phyloP scores from a whole-genome alignment of 2,113 vertebrate genomes.

The Pomatostomus ruficeps region DNA sequence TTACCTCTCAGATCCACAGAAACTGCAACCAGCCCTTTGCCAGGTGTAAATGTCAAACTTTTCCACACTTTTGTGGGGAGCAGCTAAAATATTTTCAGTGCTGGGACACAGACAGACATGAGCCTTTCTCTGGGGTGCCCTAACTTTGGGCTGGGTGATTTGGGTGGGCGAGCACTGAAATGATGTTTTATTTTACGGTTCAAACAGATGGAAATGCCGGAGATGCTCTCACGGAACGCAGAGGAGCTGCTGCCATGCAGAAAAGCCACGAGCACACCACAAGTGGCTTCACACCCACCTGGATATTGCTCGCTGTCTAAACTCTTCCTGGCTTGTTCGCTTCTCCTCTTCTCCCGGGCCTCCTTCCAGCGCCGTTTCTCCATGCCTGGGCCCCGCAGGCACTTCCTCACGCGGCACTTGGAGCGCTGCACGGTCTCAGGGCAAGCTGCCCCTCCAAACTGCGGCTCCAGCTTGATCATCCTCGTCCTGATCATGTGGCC shows the following conservation, averaged over 20 bases:
- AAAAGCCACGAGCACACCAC: fast-evolving
- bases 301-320: constrained; percentile 78
- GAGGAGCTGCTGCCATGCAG: background rate
- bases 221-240: background rate
- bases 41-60: background rate
- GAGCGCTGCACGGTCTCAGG: constrained; percentile 89
- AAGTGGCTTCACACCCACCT: constrained; percentile 67
- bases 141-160: background rate
- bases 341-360: constrained; percentile 86
- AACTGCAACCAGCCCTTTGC: background rate
- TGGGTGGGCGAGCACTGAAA: background rate
- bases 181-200: background rate
- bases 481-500: constrained; percentile 93
- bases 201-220: background rate
- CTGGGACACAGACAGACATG: background rate
- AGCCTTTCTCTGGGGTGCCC: background rate
- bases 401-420: constrained; percentile 92
- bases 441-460: constrained; percentile 90
- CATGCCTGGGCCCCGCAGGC: constrained; percentile 79
- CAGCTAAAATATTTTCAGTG: background rate
- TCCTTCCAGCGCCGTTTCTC: constrained; percentile 91
- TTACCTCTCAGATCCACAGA: background rate
- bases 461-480: constrained; percentile 87
- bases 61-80: background rate
- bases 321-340: constrained; percentile 79